Evolutionary conservation across 2,888 invertebrate species (phyloP), one percentile per base, ranked within the genome.

Genomic region (Opisthograptis luteolata): DNA sequence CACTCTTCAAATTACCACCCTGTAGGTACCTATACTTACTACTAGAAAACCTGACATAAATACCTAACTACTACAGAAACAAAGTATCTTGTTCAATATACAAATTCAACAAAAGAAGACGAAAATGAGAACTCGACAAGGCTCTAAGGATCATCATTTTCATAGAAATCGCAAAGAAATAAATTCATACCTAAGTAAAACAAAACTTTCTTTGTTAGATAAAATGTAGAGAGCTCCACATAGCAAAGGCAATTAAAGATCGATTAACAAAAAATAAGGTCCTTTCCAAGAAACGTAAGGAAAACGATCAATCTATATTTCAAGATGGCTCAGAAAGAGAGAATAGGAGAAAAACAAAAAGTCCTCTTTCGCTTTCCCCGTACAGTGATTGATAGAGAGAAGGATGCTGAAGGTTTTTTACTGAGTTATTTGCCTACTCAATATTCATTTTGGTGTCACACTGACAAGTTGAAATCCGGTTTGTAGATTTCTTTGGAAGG

Each of bases 301-400:
- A 43, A 62, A 69, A 55, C 53, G 66, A 75, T 77, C 75, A 71
- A 76, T 77, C 76, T 74, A 72, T 70, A 71, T 68, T 69, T 69
- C 49, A 70, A 70, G 68, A 74, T 67, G 66, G 68, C 72, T 72
- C 60, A 59, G 44, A 36, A 30, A 48, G 55, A 58, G 36, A 45
- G 64, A 61, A 64, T 57, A 42, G 61, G 64, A 62, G 51, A 55
- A 62, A 66, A 64, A 69, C 66, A 73, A 71, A 69, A 74, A 73
- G 62, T 65, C 61, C 62, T 61, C 61, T 55, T 35, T 40, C 51
- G 42, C 50, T 58, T 50, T 50, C 47, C 47, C 76, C 30, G 40
- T 45, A 36, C 72, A 72, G 76, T 74, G 78, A 80, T 79, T 74
- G 73, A 68, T 65, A 62, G 58, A 42, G 56, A 49, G 51, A 50